Evolutionary conservation across 2,888 invertebrate genomes (phyloP).

Genomic region (Eledona agricola): DNA sequence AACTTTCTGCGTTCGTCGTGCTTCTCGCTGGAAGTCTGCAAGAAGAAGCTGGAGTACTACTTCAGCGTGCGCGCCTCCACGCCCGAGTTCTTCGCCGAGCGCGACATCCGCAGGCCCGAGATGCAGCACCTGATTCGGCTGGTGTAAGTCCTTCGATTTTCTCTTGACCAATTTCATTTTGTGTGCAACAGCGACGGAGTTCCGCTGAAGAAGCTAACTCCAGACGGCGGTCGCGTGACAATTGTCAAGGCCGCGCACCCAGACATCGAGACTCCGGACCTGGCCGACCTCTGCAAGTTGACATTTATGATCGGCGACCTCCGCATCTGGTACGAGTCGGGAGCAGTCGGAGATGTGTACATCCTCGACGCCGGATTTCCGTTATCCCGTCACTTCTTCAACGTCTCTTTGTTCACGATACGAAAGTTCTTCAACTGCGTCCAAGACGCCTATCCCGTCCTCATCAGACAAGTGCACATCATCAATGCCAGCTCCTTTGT

Average conservation of each 20-base stretch:
- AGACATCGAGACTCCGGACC: constrained; percentile 72
- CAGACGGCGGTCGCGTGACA: constrained; percentile 78
- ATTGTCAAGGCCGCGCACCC: constrained; percentile 76
- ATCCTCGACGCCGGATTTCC: constrained; percentile 70
- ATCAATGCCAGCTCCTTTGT: constrained; percentile 82
- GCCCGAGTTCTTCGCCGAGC: constrained; percentile 80
- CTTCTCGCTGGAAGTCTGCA: constrained; percentile 84
- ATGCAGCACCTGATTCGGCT: not conserved
- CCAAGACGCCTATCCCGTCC: constrained; percentile 85
- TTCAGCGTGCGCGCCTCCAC: constrained; percentile 83
- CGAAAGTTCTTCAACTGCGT: constrained; percentile 85
- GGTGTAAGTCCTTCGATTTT: not conserved
- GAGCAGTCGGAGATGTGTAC: constrained; percentile 80
- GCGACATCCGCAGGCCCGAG: constrained; percentile 69
- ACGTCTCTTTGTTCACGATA: constrained; percentile 68
- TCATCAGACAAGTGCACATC: constrained; percentile 83
- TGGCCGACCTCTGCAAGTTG: constrained; percentile 79
- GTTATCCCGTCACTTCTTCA: constrained; percentile 31
- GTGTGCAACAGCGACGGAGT: constrained; percentile 63
- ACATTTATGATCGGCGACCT: constrained; percentile 84
- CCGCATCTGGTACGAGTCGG: too few species aligned
- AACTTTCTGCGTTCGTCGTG: too few species aligned
- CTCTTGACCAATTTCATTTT: not conserved
- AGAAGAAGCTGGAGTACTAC: constrained; percentile 84
- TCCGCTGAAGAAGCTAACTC: constrained; percentile 79